Evolutionary conservation across 2,797 vertebrate genomes (phyloP), one percentile per base, ranked within the genome.

Genomic region (Sitta carolinensis): DNA sequence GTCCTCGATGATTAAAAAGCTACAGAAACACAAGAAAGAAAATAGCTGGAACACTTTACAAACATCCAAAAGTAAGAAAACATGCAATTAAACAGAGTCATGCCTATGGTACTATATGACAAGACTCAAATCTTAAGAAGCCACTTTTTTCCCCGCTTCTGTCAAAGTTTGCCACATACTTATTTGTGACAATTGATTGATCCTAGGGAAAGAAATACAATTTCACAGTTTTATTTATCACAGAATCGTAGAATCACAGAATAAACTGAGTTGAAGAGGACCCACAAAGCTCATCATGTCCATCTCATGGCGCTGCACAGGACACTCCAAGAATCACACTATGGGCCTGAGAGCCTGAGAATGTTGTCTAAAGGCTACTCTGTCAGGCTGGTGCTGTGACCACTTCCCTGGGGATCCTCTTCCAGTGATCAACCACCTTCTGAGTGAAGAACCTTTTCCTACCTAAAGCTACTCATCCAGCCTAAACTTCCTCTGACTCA

Each of bases 21-120:
- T 91, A 85, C 91, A 95, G 79, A 94, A 96, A 96, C 89, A 93
- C 84, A 89, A 87, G 78, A 88, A 95, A 96, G 94, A 96, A 96
- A 94, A 70, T 43, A 94, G 59, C 79, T 93, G 87, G 30, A 87
- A 51, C 58, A 50, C 6, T 85, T 61, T 67, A 58, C 57, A 91
- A 95, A 80, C 22, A 75, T 36, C 30, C 77, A 38, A 40, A 93
- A 55, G 20, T 89, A 57, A 76, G 79, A 64, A 89, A 91, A 80
- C 21, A 55, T 25, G 13, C 59, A 62, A 78, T 64, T 79, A 62
- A 75, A 57, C 17, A 63, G 47, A 68, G 30, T 32, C 10, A 4
- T 47, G 17, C 14, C 7, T 34, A 63, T 42, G 42, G 63, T 84
- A 55, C 48, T 66, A 7, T 50, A 52, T 16, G 17, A 16, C 48